Percentiles rank a stretch among this genome's conserved stretches.
These are phyloP conservation scores for Thrips palmi DNA, from an alignment of 1,140 invertebrate species.

Conservation along the genomic window DNA sequence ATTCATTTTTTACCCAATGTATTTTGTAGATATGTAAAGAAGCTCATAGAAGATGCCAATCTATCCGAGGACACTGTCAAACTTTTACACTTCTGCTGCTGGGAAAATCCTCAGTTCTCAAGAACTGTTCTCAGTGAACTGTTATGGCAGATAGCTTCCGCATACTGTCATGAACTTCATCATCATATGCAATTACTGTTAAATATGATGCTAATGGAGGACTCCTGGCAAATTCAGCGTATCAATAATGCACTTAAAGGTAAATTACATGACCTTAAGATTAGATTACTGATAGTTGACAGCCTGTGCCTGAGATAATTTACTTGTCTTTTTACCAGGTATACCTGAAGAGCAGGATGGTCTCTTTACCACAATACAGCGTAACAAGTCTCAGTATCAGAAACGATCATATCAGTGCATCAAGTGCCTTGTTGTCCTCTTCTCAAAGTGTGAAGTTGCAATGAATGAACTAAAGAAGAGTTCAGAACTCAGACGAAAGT, in stretches of 20 bases:
- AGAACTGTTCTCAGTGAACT: slow-evolving; percentile 73
- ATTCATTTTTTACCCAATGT: slow-evolving; percentile 11
- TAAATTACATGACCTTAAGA: slow-evolving; percentile 17
- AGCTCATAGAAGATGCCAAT: slow-evolving; percentile 86
- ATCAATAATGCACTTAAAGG: slow-evolving; percentile 83
- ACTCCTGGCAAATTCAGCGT: slow-evolving; percentile 88
- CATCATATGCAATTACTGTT: slow-evolving; percentile 81
- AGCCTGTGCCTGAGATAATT: background rate
- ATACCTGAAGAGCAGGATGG: slow-evolving; percentile 84
- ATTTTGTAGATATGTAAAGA: slow-evolving; percentile 69
- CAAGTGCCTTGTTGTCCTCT: slow-evolving; percentile 82
- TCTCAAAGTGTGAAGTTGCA: slow-evolving; percentile 60
- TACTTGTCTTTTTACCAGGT: slow-evolving; percentile 28
- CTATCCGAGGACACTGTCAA: slow-evolving; percentile 77
- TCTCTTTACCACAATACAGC: slow-evolving; percentile 78
- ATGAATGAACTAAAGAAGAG: slow-evolving; percentile 56
- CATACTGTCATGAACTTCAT: slow-evolving; percentile 83
- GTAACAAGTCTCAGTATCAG: slow-evolving; percentile 86
- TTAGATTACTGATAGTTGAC: too few species aligned
- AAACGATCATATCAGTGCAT: slow-evolving; percentile 94
- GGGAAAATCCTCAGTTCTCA: slow-evolving; percentile 91
- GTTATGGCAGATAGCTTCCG: slow-evolving; percentile 85
- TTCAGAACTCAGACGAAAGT: slow-evolving; percentile 63
- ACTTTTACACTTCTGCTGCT: slow-evolving; percentile 79
- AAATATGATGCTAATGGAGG: slow-evolving; percentile 74